Conservation (phyloP, 2,888 invertebrate genomes). For the Anthophora plumipes region DNA sequence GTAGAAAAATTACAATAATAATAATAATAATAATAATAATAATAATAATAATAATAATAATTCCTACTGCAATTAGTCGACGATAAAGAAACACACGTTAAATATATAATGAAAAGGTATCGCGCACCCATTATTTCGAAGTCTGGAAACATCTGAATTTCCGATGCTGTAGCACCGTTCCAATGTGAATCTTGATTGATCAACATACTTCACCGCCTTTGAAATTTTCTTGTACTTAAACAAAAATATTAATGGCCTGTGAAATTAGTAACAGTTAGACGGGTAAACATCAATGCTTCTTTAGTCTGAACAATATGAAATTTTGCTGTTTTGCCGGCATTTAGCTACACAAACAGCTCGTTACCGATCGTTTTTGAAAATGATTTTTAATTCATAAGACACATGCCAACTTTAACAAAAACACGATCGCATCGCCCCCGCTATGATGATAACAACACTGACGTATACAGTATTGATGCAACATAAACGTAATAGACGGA, state of each 20-base stretch:
- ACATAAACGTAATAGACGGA: neutral
- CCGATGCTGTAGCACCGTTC: slow-evolving; percentile 61
- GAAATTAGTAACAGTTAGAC: neutral
- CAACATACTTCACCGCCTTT: slow-evolving; percentile 69
- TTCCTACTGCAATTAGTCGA: no score
- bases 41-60: no score
- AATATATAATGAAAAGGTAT: neutral
- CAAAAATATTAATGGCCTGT: slow-evolving; percentile 18
- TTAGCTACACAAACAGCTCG: neutral
- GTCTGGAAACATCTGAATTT: slow-evolving; percentile 78
- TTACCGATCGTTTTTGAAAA: neutral
- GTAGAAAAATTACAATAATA: no score
- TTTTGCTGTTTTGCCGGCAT: neutral
- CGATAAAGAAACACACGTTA: no score
- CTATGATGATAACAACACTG: neutral
- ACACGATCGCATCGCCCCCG: neutral
- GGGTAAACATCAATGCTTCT: neutral
- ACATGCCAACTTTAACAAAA: slow-evolving; percentile 21
- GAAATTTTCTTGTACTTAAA: neutral
- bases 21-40: no score
- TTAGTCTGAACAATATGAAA: neutral
- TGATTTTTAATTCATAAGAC: neutral
- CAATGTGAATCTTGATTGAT: slow-evolving; percentile 78
- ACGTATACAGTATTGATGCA: neutral
- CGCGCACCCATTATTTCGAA: slow-evolving; percentile 75